phyloP scores from a whole-genome alignment of 1,140 invertebrate species.

The Spodoptera frugiperda region DNA sequence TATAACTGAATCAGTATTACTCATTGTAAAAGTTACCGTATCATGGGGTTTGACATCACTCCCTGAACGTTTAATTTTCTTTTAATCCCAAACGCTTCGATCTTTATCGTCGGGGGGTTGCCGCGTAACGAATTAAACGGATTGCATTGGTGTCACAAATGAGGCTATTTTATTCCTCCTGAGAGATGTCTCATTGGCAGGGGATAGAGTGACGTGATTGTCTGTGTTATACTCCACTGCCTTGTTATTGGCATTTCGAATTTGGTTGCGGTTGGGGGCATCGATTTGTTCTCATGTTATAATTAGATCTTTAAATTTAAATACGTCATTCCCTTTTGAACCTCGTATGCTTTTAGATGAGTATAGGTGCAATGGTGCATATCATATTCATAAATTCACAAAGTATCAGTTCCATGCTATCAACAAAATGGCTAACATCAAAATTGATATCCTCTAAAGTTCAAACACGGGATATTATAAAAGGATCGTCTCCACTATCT shows the following conservation, averaged over 20 bases:
- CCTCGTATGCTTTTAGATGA: not conserved
- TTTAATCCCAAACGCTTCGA: slow-evolving; percentile 83
- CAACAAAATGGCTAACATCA: not conserved
- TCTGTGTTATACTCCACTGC: slow-evolving; percentile 60
- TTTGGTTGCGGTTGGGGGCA: slow-evolving; percentile 22
- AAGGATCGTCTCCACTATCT: slow-evolving; percentile 8
- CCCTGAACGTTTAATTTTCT: slow-evolving; percentile 83
- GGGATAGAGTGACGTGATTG: slow-evolving; percentile 66
- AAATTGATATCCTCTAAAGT: slow-evolving; percentile 5
- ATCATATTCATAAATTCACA: no score
- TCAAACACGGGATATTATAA: not conserved
- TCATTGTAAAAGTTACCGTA: slow-evolving; percentile 51
- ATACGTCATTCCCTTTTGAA: not conserved
- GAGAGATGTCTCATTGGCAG: slow-evolving; percentile 65
- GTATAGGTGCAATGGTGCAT: no score
- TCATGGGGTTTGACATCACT: slow-evolving; percentile 70
- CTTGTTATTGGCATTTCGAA: slow-evolving; percentile 40
- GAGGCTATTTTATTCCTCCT: slow-evolving; percentile 80
- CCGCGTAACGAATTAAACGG: slow-evolving; percentile 81
- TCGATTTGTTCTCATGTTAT: slow-evolving; percentile 8
- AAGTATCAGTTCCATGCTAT: not conserved
- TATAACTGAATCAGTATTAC: slow-evolving; percentile 7
- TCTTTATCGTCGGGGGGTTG: slow-evolving; percentile 80
- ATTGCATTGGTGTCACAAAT: slow-evolving; percentile 83
- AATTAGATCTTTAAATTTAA: slow-evolving; percentile 12